phyloP scores from a whole-genome alignment of 2,113 vertebrate species.

The Coracopsis vasa region DNA sequence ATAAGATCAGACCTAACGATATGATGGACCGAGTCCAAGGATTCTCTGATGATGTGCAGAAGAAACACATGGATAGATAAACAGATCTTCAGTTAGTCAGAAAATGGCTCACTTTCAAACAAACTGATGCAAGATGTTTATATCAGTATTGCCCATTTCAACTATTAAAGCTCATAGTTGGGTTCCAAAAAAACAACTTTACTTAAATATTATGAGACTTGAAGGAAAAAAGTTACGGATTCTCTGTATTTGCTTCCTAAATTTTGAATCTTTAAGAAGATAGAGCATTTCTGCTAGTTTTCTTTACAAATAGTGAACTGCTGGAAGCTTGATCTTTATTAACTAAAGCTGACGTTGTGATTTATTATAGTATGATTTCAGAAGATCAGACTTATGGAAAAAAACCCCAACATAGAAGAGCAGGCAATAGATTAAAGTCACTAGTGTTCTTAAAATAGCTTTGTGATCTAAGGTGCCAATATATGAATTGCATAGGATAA shows the following conservation, averaged over 20 bases:
- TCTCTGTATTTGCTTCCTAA: background rate
- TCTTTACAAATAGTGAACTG: background rate
- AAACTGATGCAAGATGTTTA: constrained; percentile 9
- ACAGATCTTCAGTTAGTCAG: constrained; percentile 18
- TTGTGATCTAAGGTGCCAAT: background rate
- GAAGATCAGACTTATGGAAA: background rate
- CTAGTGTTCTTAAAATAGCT: background rate
- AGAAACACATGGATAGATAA: constrained; percentile 20
- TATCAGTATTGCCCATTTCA: background rate
- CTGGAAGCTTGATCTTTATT: background rate
- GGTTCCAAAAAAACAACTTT: background rate
- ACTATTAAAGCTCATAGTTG: background rate
- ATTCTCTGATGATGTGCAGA: constrained; percentile 37
- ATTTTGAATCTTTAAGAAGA: background rate
- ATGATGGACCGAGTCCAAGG: background rate
- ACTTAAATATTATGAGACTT: background rate
- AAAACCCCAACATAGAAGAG: background rate
- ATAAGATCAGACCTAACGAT: constrained; percentile 37
- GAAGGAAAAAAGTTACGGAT: background rate
- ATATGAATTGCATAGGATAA: background rate
- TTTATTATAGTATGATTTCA: constrained; percentile 15
- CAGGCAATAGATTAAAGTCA: constrained; percentile 1
- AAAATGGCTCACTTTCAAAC: constrained; percentile 49
- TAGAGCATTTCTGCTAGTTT: background rate
- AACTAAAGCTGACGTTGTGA: background rate